Evolutionary conservation across 2,113 vertebrate species (phyloP), one percentile per base, ranked within the genome.

Genomic region (Nannospalax galili): DNA sequence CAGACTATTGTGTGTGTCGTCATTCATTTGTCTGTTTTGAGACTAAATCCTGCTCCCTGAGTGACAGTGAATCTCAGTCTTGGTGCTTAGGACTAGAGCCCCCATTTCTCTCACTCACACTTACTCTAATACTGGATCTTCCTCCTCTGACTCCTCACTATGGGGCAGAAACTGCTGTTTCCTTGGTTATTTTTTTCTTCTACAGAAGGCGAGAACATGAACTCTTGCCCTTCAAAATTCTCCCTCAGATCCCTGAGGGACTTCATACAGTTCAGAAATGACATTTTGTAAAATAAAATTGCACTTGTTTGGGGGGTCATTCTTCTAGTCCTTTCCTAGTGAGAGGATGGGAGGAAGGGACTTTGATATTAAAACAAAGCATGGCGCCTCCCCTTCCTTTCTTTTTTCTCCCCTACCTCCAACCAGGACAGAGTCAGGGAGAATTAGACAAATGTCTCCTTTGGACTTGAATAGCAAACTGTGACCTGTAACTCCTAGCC

Each of bases 291-390:
- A 87, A 89, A 73, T 84, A 14, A 6, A 77, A 64, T 75, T 32
- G 90, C 35, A 86, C 92, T 95, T 90, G 35, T 37, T 91, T 81
- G 82, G 7, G 26, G 48, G 42, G 60, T 77, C 70, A 91, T 52
- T 92, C 40, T 32, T 93, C 11, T 93, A 52, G 42, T 88, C 65
- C 58, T 87, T 92, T 82, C 42, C 81, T 84, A 69, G 60, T 45
- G 72, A 89, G 19, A 67, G 60, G 1, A 81, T 42, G 72, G 37
- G 28, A 94, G 28, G 37, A 80, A 91, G 84, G 40, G 3, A 17
- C 84, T 96, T 88, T 95, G 82, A 87, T 93, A 95, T 95, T 84
- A 90, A 96, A 96, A 90, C 90, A 88, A 87, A 96, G 16, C 77
- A 48, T 56, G 7, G 37, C 45, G 2, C 28, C 45, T 91, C 37